Evolutionary conservation across 2,113 vertebrate species (phyloP).

Genomic region (Megaceryle maxima): DNA sequence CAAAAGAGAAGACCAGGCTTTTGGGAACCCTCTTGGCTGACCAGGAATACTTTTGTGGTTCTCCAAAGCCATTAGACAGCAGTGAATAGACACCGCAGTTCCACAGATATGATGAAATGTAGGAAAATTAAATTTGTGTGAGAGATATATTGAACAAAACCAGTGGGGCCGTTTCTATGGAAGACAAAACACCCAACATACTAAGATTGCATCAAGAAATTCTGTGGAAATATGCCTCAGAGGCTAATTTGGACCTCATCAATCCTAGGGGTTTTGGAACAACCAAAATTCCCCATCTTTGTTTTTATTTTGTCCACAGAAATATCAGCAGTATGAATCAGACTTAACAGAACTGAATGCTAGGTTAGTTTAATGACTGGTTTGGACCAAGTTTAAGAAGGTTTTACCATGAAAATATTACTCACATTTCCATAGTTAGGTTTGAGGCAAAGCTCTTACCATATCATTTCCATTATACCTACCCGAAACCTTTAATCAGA

Average conservation of each 20-base stretch:
- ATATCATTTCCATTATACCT: not conserved
- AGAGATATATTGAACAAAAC: not conserved
- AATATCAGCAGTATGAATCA: not conserved
- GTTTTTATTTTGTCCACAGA: not conserved
- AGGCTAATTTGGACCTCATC: not conserved
- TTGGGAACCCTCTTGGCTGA: not conserved
- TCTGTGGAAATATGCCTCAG: not conserved
- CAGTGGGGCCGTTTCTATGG: not conserved
- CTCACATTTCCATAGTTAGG: not conserved
- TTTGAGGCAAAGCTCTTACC: not conserved
- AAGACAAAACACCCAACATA: not conserved
- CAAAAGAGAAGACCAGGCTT: not conserved
- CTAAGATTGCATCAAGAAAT: not conserved
- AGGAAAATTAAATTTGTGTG: not conserved
- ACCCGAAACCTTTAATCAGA: not conserved
- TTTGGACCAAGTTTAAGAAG: not conserved
- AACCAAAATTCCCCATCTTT: not conserved
- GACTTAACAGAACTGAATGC: not conserved
- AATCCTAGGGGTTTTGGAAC: not conserved
- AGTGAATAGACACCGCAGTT: not conserved
- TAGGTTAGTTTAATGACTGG: not conserved
- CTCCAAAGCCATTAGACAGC: not conserved
- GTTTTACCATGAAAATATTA: not conserved
- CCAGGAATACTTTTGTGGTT: not conserved
- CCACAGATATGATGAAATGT: accelerated